phyloP scores from a whole-genome alignment of 2,888 invertebrate species.

The Acanthopleura granulata region DNA sequence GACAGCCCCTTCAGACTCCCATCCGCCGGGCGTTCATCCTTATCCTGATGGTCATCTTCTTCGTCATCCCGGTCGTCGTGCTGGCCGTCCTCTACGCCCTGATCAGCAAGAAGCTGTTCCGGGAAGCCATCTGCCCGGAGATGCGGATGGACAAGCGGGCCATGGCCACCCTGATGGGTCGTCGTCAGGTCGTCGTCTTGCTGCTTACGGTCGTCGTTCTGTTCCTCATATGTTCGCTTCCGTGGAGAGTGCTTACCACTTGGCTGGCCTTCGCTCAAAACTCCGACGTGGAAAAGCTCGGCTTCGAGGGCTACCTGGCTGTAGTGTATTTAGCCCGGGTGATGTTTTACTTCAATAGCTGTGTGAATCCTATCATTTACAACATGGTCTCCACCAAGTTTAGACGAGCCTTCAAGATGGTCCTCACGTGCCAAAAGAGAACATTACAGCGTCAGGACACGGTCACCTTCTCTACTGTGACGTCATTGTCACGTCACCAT shows the following conservation, averaged over 20 bases:
- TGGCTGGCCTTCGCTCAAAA: conserved; percentile 41
- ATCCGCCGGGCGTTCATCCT: conserved; percentile 19
- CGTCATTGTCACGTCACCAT: not conserved
- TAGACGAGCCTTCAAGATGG: conserved; percentile 55
- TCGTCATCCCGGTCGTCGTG: conserved; percentile 39
- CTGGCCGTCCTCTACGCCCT: conserved; percentile 39
- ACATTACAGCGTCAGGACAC: not conserved
- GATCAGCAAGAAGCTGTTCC: conserved; percentile 36
- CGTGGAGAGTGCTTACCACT: conserved; percentile 38
- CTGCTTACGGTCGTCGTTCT: conserved; percentile 37
- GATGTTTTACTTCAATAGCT: conserved; percentile 60
- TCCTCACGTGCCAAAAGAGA: not conserved
- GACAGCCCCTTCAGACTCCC: conserved; percentile 28
- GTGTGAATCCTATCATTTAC: conserved; percentile 47
- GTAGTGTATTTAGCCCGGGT: conserved; percentile 39
- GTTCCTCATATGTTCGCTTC: conserved; percentile 48
- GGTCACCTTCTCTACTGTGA: conserved; percentile 6
- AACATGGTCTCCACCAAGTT: conserved; percentile 43
- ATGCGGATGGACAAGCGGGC: conserved; percentile 14
- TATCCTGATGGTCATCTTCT: conserved; percentile 26
- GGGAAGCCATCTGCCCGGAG: conserved; percentile 23
- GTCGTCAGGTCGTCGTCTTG: conserved; percentile 40
- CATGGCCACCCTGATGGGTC: conserved; percentile 1
- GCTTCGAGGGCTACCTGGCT: conserved; percentile 39
- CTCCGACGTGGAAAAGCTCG: conserved; percentile 30